Evolutionary conservation across 2,113 vertebrate genomes (phyloP).

Genomic region (Alces alces): DNA sequence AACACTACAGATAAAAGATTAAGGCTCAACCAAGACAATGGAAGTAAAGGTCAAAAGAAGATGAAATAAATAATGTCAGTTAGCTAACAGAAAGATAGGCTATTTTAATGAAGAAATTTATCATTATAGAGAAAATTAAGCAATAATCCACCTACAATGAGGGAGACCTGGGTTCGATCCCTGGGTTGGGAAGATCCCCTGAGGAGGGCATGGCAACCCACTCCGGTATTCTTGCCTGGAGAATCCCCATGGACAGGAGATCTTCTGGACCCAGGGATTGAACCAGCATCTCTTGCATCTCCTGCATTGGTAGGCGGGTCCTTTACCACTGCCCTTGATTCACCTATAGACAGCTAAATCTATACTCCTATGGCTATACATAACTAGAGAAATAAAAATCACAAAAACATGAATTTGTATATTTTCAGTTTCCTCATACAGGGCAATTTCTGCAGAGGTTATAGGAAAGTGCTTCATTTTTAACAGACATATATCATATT

Average conservation of each 20-base stretch:
- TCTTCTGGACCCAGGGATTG: background rate
- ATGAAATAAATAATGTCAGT: background rate
- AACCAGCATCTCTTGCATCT: background rate
- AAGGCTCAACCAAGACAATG: background rate
- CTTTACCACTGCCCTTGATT: background rate
- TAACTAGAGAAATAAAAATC: background rate
- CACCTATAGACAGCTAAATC: background rate
- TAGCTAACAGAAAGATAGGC: background rate
- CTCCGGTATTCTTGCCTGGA: background rate
- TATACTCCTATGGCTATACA: background rate
- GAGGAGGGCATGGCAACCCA: background rate
- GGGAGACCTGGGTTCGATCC: background rate
- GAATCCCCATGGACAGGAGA: background rate
- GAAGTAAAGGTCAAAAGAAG: background rate
- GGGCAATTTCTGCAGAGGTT: background rate
- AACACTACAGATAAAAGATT: background rate
- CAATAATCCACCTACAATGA: background rate
- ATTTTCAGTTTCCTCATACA: background rate
- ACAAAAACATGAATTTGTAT: background rate
- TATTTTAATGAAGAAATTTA: background rate
- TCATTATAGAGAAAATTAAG: background rate
- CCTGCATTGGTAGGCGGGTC: background rate
- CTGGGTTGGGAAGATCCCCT: background rate
- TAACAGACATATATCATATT: background rate
- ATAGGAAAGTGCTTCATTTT: background rate